phyloP scores from a whole-genome alignment of 2,113 vertebrate species.

The Sorex araneus region DNA sequence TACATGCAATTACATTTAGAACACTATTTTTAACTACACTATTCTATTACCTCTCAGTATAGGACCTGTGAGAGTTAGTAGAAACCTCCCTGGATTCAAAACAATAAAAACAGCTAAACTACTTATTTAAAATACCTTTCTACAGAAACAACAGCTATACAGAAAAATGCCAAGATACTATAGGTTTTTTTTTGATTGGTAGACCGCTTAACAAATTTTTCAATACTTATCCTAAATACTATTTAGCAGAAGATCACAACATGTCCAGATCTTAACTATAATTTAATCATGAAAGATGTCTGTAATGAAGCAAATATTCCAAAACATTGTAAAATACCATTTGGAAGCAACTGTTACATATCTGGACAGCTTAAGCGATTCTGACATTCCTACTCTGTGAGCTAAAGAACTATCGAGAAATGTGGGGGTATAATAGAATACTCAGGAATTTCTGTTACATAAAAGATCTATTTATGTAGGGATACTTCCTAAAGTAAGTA shows the following conservation, averaged over 20 bases:
- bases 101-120: conserved; percentile 41
- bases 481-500: neutral
- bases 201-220: conserved; percentile 39
- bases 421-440: neutral
- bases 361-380: neutral
- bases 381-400: neutral
- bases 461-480: neutral
- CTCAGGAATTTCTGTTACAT: neutral
- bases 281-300: neutral
- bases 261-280: conserved; percentile 14
- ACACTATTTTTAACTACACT: neutral
- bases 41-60: neutral
- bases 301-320: neutral
- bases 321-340: conserved; percentile 18
- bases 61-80: neutral
- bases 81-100: conserved; percentile 23
- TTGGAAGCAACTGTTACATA: conserved; percentile 46
- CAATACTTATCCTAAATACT: conserved; percentile 58
- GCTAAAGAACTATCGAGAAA: neutral
- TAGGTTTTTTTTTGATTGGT: neutral
- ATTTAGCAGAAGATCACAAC: neutral
- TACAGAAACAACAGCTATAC: conserved; percentile 20
- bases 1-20: neutral
- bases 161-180: conserved; percentile 56
- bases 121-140: neutral